Base-by-base conservation (phyloP, 1,140 invertebrate genomes). In the Sipha flava region DNA sequence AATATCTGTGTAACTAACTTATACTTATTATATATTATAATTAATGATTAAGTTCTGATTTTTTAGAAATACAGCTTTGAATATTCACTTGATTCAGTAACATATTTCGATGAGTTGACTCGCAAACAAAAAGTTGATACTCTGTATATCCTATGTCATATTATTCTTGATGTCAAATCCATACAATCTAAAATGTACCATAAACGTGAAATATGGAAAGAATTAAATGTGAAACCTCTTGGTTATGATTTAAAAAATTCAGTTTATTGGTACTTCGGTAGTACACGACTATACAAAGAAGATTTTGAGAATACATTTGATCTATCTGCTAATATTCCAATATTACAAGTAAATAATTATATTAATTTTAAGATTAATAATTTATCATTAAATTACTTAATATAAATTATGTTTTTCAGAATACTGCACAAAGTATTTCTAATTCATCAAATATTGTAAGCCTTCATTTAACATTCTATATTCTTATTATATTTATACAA, bases 221-320 rank as follows among this genome's bases (percentile, higher is more conserved):
- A 94, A 87, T 88, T 97, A 83, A 89, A 95, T 85, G 93, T 97
- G 49, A 93, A 95, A 88, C 95, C 95, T 70, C 87, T 98, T 79
- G 96, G 95, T 85, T 91, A 90, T 87, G 96, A 98, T 88, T 89
- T 91, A 84, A 92, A 93, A 85, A 93, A 94, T 82, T 94, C 93
- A 64, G 92, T 92, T 18, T 97, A 97, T 86, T 98, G 95, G 95
- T 98, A 98, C 87, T 98, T 98, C 87, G 96, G 96, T 90, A 95
- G 94, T 62, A 93, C 91, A 80, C 86, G 92, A 82, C 86, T 94
- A 21, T 94, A 93, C 85, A 89, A 89, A 83, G 92, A 93, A 86
- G 90, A 92, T 83, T 89, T 88, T 83, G 84, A 87, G 77, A 85
- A 85, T 7, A 6, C 4, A 23, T 0, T 14, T 16, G 12, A 40